These are phyloP conservation scores for Oxyscelio sp. DNA, from an alignment of 2,888 invertebrate species.

Conservation along the genomic window DNA sequence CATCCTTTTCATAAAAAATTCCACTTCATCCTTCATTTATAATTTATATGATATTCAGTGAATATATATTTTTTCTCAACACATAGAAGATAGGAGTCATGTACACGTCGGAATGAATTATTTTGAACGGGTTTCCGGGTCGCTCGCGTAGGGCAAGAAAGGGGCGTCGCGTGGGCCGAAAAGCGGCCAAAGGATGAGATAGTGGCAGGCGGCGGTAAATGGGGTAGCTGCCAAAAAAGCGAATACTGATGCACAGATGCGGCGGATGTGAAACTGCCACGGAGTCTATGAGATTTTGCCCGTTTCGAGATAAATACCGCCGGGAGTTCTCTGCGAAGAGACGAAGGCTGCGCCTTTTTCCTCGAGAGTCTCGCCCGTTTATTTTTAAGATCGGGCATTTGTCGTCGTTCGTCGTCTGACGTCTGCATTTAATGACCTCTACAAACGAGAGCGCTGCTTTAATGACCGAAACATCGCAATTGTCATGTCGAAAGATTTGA, in stretches of 20 bases:
- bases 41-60: too few species aligned
- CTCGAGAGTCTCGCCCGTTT: slow-evolving; percentile 26
- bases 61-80: slow-evolving; percentile 43
- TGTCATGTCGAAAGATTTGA: slow-evolving; percentile 42
- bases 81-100: slow-evolving; percentile 23
- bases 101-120: slow-evolving; percentile 59
- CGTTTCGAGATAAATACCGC: slow-evolving; percentile 61
- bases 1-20: too few species aligned
- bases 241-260: slow-evolving; percentile 86
- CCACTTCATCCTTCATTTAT: too few species aligned
- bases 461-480: slow-evolving; percentile 53
- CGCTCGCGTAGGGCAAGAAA: slow-evolving; percentile 46
- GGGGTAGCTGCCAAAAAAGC: slow-evolving; percentile 75
- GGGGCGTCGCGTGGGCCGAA: slow-evolving; percentile 69
- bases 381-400: slow-evolving; percentile 64
- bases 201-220: slow-evolving; percentile 56
- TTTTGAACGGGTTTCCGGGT: slow-evolving; percentile 44
- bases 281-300: slow-evolving; percentile 53
- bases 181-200: slow-evolving; percentile 61
- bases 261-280: slow-evolving; percentile 84
- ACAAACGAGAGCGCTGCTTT: slow-evolving; percentile 42
- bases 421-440: slow-evolving; percentile 58
- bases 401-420: slow-evolving; percentile 48
- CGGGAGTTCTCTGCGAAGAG: slow-evolving; percentile 19
- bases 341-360: slow-evolving; percentile 33